These are phyloP conservation scores for Gymnocheta viridis DNA, from an alignment of 2,888 invertebrate species.

Conservation along the genomic window DNA sequence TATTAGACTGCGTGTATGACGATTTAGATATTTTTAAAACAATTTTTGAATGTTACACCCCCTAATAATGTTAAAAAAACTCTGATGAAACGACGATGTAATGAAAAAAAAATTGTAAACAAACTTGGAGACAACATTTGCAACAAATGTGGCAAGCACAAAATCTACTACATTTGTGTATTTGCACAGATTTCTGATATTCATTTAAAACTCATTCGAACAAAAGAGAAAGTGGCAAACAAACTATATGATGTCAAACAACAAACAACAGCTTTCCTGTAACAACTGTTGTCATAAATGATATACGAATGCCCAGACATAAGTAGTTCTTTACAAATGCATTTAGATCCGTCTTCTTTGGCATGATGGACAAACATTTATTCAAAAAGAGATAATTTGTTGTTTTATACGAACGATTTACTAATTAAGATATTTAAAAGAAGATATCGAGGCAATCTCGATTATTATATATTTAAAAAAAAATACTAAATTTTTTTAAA, in stretches of 20 bases:
- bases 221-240: not conserved
- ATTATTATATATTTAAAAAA: too few relatives aligned
- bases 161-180: not conserved
- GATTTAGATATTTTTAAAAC: not conserved
- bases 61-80: not conserved
- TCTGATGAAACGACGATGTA: not conserved
- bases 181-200: slow-evolving; percentile 1
- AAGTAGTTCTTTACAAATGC: not conserved
- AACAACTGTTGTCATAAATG: slow-evolving; percentile 50
- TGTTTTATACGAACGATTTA: too few relatives aligned
- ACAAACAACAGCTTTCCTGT: slow-evolving; percentile 15
- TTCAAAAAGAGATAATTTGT: too few relatives aligned
- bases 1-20: too few relatives aligned
- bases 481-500: too few relatives aligned
- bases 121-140: slow-evolving; percentile 1
- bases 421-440: too few relatives aligned
- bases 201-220: slow-evolving; percentile 11
- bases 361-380: too few relatives aligned
- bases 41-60: not conserved
- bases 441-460: too few relatives aligned
- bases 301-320: not conserved
- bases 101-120: not conserved
- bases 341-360: not conserved
- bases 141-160: slow-evolving; percentile 18
- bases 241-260: not conserved